Evolutionary conservation across 2,797 vertebrate genomes (phyloP), one percentile per base, ranked within the genome.

Genomic region (Synanceia verrucosa): DNA sequence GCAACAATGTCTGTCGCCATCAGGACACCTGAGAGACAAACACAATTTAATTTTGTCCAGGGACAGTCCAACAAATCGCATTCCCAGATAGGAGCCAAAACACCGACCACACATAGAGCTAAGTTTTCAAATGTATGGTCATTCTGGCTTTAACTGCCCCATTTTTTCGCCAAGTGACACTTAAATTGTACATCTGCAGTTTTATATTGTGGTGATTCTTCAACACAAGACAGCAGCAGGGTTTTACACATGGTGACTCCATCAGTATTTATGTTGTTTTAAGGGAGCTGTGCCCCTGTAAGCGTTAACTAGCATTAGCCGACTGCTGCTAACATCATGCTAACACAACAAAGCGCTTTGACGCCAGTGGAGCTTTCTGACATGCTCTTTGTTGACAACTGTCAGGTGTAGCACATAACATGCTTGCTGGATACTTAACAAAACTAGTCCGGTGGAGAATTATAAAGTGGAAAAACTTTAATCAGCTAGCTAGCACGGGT

Each of bases 1-100:
- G 93, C 87, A 69, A 99, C 96, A 80, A 95, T 94, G 83, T 99
- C 97, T 9, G 97, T 95, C 31, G 97, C 97, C 98, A 99, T 99
- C 31, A n/a, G 79, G 79, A 67, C 70, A 58, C 71, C 85, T 90
- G 74, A 61, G 24, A 23, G 11, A 52, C 28, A 67, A 66, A 79
- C 8, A 64, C 6, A 63, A n/a, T 18, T 69, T 9, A 41, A 3
- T 26, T 19, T 48, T 36, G 24, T 9, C 11, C 18, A 24, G 23
- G 2, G 18, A 33, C 19, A 73, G 4, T 11, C 14, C 5, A 4
- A 10, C 3, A 36, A 10, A 16, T 4, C 10, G 9, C 59, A 43
- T 2, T 11, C 2, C 7, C 3, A 12, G 11, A 5, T n/a, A 23
- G 8, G 5, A 16, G 55, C 2, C 7, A 46, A 53, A 47, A 63